Percentiles rank a stretch among this genome's conserved stretches.
Evolutionary conservation across 2,113 vertebrate species (phyloP).

Genomic region (Labeo catla): DNA sequence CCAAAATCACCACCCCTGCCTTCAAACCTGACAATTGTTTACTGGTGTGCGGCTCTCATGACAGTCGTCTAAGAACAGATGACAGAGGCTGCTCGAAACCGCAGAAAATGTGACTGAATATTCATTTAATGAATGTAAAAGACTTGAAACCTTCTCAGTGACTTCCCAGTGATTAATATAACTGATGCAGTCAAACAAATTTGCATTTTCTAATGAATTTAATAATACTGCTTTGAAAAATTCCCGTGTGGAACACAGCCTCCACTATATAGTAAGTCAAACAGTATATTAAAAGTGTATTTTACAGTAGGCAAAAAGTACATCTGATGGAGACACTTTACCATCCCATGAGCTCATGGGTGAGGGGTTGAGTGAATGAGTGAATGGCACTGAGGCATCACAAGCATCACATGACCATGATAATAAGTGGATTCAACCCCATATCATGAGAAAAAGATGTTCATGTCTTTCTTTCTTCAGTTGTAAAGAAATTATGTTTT

Average conservation of each 20-base stretch:
- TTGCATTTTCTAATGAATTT: not conserved
- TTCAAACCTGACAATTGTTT: conserved; percentile 29
- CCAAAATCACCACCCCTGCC: not conserved
- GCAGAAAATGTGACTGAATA: not conserved
- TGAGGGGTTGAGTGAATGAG: too few species aligned
- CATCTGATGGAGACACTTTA: not conserved
- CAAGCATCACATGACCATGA: not conserved
- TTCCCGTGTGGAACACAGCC: not conserved
- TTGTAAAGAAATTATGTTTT: too few species aligned
- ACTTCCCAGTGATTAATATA: not conserved
- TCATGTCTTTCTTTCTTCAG: too few species aligned
- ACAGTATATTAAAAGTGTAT: not conserved
- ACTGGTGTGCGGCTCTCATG: not conserved
- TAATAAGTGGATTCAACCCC: not conserved
- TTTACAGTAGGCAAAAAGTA: not conserved
- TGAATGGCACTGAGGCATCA: not conserved
- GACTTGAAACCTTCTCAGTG: not conserved
- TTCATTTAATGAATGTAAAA: not conserved
- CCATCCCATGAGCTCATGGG: not conserved
- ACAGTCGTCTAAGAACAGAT: not conserved
- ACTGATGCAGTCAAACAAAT: not conserved
- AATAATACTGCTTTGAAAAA: not conserved
- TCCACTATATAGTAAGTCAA: not conserved
- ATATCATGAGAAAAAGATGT: not conserved
- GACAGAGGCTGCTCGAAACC: not conserved